Percentiles rank a stretch among this genome's conserved stretches.
These are phyloP conservation scores for Pollachius pollachius DNA, from an alignment of 2,113 vertebrate species.

Conservation along the genomic window DNA sequence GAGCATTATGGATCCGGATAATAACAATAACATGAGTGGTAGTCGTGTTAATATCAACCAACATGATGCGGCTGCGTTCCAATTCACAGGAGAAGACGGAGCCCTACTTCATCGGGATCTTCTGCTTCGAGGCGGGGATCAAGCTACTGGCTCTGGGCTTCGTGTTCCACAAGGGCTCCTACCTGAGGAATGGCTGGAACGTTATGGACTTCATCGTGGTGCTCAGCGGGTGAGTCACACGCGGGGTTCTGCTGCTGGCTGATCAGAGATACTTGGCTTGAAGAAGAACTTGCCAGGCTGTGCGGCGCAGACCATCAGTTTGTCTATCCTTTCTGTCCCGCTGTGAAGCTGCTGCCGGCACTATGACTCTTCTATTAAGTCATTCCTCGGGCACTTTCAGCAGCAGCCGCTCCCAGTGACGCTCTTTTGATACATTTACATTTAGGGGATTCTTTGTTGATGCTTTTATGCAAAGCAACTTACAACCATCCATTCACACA, in stretches of 20 bases:
- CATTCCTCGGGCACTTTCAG: no score
- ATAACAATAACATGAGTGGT: background rate
- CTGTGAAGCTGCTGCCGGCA: no score
- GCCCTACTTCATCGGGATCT: constrained; percentile 98
- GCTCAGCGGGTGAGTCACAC: constrained; percentile 90
- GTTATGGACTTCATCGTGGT: constrained; percentile 99
- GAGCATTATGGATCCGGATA: background rate
- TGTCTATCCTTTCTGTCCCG: no score
- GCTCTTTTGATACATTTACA: no score
- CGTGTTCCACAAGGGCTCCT: constrained; percentile 97
- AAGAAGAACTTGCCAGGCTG: background rate
- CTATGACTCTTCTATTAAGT: no score
- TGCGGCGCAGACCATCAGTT: no score
- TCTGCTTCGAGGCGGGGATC: constrained; percentile 98
- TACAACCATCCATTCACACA: no score
- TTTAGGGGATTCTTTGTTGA: no score
- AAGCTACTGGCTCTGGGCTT: constrained; percentile 97
- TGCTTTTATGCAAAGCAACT: no score
- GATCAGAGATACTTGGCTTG: no score
- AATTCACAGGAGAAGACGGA: constrained; percentile 91
- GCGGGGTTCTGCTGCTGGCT: no score
- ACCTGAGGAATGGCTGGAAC: constrained; percentile 98
- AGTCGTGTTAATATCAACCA: background rate
- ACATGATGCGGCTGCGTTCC: background rate
- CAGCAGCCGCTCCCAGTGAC: no score